A percentile compares a stretch with the other conserved stretches of the same genome.
Conservation (phyloP, 2,113 vertebrate species). For the Euleptes europaea region DNA sequence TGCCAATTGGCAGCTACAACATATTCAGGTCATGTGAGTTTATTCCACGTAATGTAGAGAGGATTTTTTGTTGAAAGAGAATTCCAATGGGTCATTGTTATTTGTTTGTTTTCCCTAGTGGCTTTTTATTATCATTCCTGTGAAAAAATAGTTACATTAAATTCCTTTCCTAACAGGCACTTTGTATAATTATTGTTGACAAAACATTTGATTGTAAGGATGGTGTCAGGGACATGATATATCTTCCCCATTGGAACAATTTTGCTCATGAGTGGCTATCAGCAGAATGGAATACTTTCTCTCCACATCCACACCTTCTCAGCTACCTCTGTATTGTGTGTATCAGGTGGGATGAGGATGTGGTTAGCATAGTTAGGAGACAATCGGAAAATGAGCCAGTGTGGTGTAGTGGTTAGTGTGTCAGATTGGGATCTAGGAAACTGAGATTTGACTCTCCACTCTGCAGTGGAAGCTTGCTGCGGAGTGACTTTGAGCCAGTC, state of each 20-base stretch:
- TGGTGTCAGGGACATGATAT: not conserved
- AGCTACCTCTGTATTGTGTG: too few species aligned
- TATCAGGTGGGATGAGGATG: too few species aligned
- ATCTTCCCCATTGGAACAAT: not conserved
- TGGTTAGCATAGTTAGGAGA: too few species aligned
- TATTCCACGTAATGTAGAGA: constrained; percentile 22
- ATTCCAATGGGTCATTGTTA: constrained; percentile 27
- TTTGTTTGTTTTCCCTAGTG: constrained; percentile 23
- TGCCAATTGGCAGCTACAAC: constrained; percentile 38
- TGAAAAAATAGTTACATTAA: not conserved
- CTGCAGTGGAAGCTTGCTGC: too few species aligned
- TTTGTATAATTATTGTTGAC: constrained; percentile 32
- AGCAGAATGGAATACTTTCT: too few species aligned
- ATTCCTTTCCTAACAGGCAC: not conserved
- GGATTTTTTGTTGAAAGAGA: not conserved
- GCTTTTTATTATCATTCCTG: constrained; percentile 1
- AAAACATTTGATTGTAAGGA: not conserved
- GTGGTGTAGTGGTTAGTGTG: too few species aligned
- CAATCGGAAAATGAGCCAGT: too few species aligned
- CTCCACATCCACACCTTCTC: too few species aligned
- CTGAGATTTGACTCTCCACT: too few species aligned
- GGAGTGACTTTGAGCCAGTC: too few species aligned
- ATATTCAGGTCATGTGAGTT: constrained; percentile 45
- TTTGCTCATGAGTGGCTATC: too few species aligned
- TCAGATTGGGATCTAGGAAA: too few species aligned